Evolutionary conservation across 2,888 invertebrate species (phyloP).

Genomic region (Melieria omissa): DNA sequence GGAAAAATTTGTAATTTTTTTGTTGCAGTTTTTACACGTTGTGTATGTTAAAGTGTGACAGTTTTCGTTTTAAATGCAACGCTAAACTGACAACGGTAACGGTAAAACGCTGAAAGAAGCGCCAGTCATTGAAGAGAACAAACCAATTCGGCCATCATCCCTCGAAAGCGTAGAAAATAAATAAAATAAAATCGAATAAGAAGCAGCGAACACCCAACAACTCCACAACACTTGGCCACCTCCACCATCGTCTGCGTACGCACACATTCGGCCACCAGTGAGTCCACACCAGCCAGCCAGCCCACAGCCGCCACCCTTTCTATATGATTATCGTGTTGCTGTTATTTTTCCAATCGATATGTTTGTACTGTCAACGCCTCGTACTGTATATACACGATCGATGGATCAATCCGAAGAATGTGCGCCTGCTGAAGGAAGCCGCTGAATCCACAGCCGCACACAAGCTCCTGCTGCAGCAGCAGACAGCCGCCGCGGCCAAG

Average conservation of each 20-base stretch:
- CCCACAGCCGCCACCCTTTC: slow-evolving; percentile 37
- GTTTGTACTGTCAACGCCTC: slow-evolving; percentile 65
- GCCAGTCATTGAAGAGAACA: too few species aligned
- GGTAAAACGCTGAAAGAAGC: too few species aligned
- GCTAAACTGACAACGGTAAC: too few species aligned
- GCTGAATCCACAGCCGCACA: slow-evolving; percentile 51
- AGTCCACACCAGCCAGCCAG: slow-evolving; percentile 1
- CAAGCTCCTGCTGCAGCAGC: slow-evolving; percentile 37
- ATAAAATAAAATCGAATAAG: too few species aligned
- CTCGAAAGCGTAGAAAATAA: too few species aligned
- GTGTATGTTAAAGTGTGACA: too few species aligned
- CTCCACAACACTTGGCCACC: slow-evolving; percentile 37
- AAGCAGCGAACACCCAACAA: slow-evolving; percentile 7
- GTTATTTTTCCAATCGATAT: slow-evolving; percentile 65
- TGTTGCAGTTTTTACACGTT: too few species aligned
- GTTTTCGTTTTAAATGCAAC: too few species aligned
- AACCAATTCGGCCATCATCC: too few species aligned
- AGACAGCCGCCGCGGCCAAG: slow-evolving; percentile 22
- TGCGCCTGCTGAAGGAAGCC: slow-evolving; percentile 61
- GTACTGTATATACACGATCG: slow-evolving; percentile 64
- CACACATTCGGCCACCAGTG: slow-evolving; percentile 9
- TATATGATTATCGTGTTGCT: slow-evolving; percentile 66
- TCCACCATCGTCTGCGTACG: neutral
- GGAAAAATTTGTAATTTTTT: too few species aligned
- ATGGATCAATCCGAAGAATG: slow-evolving; percentile 65